Base-by-base conservation (phyloP, 1,140 invertebrate species). In the Calephelis virginiensis region DNA sequence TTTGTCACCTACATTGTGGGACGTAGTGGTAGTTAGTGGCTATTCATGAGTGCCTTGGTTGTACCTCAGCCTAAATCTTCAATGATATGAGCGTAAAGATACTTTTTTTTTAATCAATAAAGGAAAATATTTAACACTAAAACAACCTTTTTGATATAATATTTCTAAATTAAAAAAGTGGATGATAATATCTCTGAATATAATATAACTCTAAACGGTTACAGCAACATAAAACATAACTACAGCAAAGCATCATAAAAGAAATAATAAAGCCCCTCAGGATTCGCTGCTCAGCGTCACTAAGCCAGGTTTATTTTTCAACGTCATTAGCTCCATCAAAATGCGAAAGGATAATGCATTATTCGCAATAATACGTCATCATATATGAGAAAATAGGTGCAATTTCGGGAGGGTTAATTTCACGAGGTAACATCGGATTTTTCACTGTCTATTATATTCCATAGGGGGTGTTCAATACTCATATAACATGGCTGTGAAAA, bases 231-330 rank as follows among this genome's bases (percentile, higher is more conserved):
- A 8, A 59, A 59, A 59, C 17, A n/a, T 59, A 37, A 59, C 53
- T 40, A 37, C 50, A 43, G n/a, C n/a, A 66, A 56, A 67, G 64
- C 61, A 64, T 61, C n/a, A 46, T 56, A 37, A 61, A 43, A 71
- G 12, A 12, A 59, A 59, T 59, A 38, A 5, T 40, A 17, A 47
- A 47, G 48, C 48, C 62, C 14, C 62, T 49, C 47, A n/a, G 62
- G 13, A 63, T n/a, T 40, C n/a, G 47, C 13, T 50, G 75, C 76
- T 69, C 72, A 69, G 71, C 71, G 73, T 70, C 63, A 69, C 73
- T 83, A 83, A 88, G 80, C 81, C 73, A 63, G 72, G 80, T 77
- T 86, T 88, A 88, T 88, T 88, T 86, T 89, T 89, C 85, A 88
- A 81, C 83, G 80, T 90, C 84, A 90, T 87, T 90, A 87, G 72